A percentile compares a stretch with the other conserved stretches of the same genome.
Evolutionary conservation across 2,113 vertebrate genomes (phyloP).

Genomic region (Ailurus styani): DNA sequence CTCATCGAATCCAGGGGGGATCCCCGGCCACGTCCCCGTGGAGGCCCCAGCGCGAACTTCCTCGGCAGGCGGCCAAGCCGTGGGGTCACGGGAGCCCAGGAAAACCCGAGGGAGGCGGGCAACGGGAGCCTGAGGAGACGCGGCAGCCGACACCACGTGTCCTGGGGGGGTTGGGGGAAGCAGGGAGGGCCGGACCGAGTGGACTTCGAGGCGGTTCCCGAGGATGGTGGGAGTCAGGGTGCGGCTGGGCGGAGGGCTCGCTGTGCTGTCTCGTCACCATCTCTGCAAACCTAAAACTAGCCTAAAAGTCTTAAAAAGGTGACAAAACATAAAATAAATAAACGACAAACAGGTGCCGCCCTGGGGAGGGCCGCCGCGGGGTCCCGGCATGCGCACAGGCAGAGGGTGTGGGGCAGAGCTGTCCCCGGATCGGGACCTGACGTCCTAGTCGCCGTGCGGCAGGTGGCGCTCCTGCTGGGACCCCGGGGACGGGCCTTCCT

Average conservation of each 20-base stretch:
- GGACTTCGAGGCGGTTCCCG: background rate
- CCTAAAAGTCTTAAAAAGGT: background rate
- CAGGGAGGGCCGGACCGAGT: background rate
- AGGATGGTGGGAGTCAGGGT: background rate
- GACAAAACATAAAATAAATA: background rate
- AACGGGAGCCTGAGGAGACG: background rate
- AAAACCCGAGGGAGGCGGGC: background rate
- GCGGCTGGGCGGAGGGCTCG: accelerated
- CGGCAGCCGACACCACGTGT: background rate
- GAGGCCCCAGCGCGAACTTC: background rate
- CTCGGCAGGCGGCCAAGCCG: background rate
- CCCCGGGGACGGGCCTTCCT: background rate
- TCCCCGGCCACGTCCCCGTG: accelerated
- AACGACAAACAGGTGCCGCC: background rate
- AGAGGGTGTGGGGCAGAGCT: background rate
- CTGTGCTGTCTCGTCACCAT: background rate
- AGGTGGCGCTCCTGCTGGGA: background rate
- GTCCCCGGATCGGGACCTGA: accelerated
- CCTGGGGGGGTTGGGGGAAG: background rate
- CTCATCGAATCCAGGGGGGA: background rate
- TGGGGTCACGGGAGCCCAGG: background rate
- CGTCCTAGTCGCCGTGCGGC: accelerated
- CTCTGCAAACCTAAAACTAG: background rate
- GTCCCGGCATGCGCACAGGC: accelerated
- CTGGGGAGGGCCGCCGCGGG: background rate